Conservation (phyloP, 1,140 invertebrate species). For the Pinna nobilis region DNA sequence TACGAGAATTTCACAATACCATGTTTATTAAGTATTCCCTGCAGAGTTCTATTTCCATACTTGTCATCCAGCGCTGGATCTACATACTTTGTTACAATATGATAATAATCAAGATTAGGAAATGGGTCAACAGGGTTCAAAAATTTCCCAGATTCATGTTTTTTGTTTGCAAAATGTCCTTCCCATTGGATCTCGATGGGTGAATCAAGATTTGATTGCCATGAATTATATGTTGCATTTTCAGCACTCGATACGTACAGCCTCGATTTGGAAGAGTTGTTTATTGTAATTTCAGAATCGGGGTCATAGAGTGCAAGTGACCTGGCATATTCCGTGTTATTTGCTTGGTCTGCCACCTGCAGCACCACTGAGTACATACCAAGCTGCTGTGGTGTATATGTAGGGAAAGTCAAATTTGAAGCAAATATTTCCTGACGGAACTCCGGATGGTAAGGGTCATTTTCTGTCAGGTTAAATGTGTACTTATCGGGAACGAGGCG, state of each 20-base stretch:
- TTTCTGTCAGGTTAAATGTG: neutral
- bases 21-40: slow-evolving; percentile 2
- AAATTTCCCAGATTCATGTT: neutral
- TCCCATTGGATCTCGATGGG: neutral
- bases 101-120: neutral
- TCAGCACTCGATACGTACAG: neutral
- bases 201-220: neutral
- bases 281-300: neutral
- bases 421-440: neutral
- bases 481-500: neutral
- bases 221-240: neutral
- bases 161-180: slow-evolving; percentile 3
- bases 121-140: neutral
- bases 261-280: neutral
- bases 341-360: neutral
- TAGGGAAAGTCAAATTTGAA: neutral
- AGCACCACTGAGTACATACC: slow-evolving; percentile 8
- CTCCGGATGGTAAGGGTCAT: neutral
- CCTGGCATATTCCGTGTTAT: neutral
- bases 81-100: neutral
- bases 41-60: neutral
- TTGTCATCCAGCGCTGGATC: neutral
- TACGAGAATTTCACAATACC: slow-evolving; percentile 3
- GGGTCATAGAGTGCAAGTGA: slow-evolving; percentile 11
- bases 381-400: neutral